Conservation (phyloP, 2,888 invertebrate genomes). For the Ophioninae sp. region DNA sequence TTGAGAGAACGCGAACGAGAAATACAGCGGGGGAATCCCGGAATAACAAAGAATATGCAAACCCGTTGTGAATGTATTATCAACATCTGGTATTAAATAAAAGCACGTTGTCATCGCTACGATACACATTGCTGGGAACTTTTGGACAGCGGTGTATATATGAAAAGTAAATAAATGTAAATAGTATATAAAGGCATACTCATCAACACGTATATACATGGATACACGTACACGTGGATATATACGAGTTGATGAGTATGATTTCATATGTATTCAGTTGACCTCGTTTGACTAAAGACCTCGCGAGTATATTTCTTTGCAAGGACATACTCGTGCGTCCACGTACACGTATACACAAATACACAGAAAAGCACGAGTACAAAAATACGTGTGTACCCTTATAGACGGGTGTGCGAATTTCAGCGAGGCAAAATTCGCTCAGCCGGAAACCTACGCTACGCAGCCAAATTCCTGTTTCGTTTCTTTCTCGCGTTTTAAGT, state of each 20-base stretch:
- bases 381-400: not conserved
- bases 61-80: no score
- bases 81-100: no score
- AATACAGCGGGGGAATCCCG: no score
- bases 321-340: constrained; percentile 49
- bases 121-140: no score
- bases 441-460: constrained; percentile 55
- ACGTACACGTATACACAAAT: constrained; percentile 1
- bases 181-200: no score
- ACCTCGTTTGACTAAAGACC: constrained; percentile 62
- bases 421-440: constrained; percentile 60
- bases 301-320: constrained; percentile 42
- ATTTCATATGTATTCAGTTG: constrained; percentile 40
- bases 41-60: no score
- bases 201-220: no score
- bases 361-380: not conserved
- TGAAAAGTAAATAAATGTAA: no score
- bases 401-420: constrained; percentile 29
- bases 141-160: no score
- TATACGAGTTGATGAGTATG: not conserved
- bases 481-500: constrained; percentile 30
- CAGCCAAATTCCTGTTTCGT: constrained; percentile 54
- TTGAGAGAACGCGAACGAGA: no score
- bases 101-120: no score
- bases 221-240: not conserved